Conservation (phyloP, 2,888 invertebrate species). For the Chelonus formosanus region DNA sequence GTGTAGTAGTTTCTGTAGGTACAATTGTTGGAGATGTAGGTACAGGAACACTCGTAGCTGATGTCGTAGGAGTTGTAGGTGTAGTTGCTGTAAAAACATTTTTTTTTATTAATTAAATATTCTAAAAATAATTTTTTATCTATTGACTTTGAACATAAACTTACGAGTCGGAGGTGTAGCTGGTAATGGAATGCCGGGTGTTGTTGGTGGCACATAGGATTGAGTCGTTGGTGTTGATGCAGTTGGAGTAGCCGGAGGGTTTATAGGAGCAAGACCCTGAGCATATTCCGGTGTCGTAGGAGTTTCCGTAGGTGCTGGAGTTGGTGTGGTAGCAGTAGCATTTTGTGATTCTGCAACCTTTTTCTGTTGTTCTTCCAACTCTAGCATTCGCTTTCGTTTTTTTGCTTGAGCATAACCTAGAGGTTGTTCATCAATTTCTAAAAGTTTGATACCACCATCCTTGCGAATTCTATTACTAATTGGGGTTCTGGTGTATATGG, state of each 20-base stretch:
- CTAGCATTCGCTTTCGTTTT: constrained; percentile 83
- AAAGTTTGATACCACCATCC: constrained; percentile 92
- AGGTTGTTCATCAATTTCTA: constrained; percentile 94
- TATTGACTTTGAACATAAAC: constrained; percentile 31
- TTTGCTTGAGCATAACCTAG: constrained; percentile 85
- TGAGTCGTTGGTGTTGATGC: constrained; percentile 35
- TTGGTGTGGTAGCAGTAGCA: constrained; percentile 56
- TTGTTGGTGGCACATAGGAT: constrained; percentile 53
- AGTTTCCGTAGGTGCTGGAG: constrained; percentile 55
- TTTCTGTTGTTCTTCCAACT: constrained; percentile 74
- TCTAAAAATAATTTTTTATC: background rate
- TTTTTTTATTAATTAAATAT: background rate
- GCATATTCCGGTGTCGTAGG: constrained; percentile 83
- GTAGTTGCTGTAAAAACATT: constrained; percentile 11
- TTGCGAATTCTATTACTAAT: constrained; percentile 71
- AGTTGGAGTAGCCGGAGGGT: constrained; percentile 66
- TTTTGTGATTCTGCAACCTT: constrained; percentile 69
- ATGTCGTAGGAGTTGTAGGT: constrained; percentile 44
- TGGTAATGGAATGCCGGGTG: constrained; percentile 53
- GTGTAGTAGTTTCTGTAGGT: constrained; percentile 53
- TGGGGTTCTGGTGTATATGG: constrained; percentile 69
- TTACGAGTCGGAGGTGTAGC: constrained; percentile 51
- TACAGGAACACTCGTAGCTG: constrained; percentile 52
- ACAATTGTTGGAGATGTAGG: constrained; percentile 54
- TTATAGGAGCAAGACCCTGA: constrained; percentile 76